Conservation (phyloP, 1,140 invertebrate genomes). For the Zaprionus taronus region DNA sequence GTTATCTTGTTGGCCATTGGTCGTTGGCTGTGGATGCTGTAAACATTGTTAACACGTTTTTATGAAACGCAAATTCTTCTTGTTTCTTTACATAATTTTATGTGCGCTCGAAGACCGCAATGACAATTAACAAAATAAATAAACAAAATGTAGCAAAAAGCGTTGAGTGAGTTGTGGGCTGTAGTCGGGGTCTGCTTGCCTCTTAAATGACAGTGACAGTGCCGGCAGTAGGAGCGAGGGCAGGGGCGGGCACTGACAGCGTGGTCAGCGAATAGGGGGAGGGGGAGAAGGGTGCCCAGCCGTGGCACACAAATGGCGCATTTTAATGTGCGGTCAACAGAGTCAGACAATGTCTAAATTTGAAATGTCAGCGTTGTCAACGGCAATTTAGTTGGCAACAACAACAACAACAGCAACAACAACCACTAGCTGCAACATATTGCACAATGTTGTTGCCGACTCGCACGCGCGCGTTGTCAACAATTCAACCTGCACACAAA, state of each 20-base stretch:
- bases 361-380: conserved; percentile 79
- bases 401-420: conserved; percentile 21
- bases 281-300: conserved; percentile 37
- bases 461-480: conserved; percentile 43
- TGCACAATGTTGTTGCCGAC: conserved; percentile 46
- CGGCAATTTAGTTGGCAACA: conserved; percentile 54
- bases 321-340: conserved; percentile 70
- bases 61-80: conserved; percentile 60
- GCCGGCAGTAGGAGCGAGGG: not conserved
- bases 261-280: conserved; percentile 8
- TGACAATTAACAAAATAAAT: conserved; percentile 53
- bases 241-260: not conserved
- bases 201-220: conserved; percentile 4
- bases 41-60: conserved; percentile 63
- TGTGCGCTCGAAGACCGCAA: conserved; percentile 33
- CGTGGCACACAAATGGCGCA: conserved; percentile 72
- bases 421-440: conserved; percentile 33
- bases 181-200: conserved; percentile 10
- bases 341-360: conserved; percentile 70
- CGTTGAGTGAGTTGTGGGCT: conserved; percentile 39
- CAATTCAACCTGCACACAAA: conserved; percentile 62
- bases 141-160: conserved; percentile 16
- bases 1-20: not conserved
- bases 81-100: conserved; percentile 63
- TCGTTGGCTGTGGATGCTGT: conserved; percentile 24